These are phyloP conservation scores for Coreoperca whiteheadi DNA, from an alignment of 2,113 vertebrate species.

Conservation along the genomic window DNA sequence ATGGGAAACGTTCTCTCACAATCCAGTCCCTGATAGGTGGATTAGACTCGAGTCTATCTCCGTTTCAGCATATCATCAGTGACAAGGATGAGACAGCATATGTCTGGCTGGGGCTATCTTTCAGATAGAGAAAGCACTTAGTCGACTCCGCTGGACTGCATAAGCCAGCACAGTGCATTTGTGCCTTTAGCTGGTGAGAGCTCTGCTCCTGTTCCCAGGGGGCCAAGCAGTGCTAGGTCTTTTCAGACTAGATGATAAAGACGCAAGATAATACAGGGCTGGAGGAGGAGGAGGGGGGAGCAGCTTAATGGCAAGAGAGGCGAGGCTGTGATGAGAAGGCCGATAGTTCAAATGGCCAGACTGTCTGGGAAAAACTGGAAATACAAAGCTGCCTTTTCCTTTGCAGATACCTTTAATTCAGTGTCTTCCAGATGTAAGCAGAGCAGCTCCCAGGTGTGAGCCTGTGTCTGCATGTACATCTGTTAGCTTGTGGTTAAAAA, in stretches of 20 bases:
- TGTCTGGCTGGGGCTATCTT: slow-evolving; percentile 59
- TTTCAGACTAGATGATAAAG: slow-evolving; percentile 68
- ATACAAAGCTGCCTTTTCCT: slow-evolving; percentile 1
- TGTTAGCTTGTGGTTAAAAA: slow-evolving; percentile 3
- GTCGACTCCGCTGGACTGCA: slow-evolving; percentile 53
- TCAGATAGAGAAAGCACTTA: slow-evolving; percentile 74
- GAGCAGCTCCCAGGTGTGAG: not conserved
- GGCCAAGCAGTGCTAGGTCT: slow-evolving; percentile 41
- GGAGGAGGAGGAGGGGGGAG: not conserved
- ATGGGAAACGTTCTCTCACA: slow-evolving; percentile 22
- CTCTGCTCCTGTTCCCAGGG: slow-evolving; percentile 57
- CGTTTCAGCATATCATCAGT: slow-evolving; percentile 43
- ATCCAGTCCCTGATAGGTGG: slow-evolving; percentile 37
- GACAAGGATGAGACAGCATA: slow-evolving; percentile 67
- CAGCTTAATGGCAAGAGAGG: slow-evolving; percentile 48
- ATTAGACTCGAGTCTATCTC: slow-evolving; percentile 34
- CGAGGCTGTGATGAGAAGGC: slow-evolving; percentile 37
- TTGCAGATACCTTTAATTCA: slow-evolving; percentile 10
- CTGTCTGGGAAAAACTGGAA: slow-evolving; percentile 23
- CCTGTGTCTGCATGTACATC: not conserved
- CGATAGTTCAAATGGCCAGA: slow-evolving; percentile 32
- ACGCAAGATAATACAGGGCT: slow-evolving; percentile 58
- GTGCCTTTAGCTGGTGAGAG: slow-evolving; percentile 59
- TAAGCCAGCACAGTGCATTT: slow-evolving; percentile 59
- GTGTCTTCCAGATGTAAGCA: not conserved